phyloP scores from a whole-genome alignment of 2,113 vertebrate genomes.

The Engraulis encrasicolus region DNA sequence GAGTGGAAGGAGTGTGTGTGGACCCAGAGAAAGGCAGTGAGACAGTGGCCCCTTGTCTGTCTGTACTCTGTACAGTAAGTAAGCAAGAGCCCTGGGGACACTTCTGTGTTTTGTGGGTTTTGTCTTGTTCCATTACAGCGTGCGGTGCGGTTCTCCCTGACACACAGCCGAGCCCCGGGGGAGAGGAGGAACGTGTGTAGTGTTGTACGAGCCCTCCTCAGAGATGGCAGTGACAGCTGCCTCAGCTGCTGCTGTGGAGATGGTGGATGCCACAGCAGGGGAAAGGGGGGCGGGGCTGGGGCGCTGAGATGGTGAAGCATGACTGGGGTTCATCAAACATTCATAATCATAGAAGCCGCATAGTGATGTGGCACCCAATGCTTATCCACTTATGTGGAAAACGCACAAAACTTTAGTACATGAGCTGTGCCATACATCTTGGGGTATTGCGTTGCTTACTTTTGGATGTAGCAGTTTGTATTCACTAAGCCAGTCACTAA shows the following conservation, averaged over 20 bases:
- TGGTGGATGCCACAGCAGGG: constrained; percentile 1
- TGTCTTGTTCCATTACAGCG: constrained; percentile 58
- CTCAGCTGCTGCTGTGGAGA: constrained; percentile 46
- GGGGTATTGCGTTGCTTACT: neutral
- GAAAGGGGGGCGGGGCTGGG: constrained; percentile 18
- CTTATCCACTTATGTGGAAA: neutral
- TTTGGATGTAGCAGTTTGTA: neutral
- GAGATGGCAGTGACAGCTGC: constrained; percentile 52
- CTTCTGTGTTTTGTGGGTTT: constrained; percentile 31
- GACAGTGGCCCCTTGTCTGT: neutral
- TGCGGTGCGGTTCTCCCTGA: constrained; percentile 53
- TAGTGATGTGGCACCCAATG: constrained; percentile 34
- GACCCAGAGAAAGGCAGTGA: too few species aligned
- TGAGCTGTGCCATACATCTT: neutral
- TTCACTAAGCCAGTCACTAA: neutral
- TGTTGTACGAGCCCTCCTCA: constrained; percentile 44
- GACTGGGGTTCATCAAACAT: neutral
- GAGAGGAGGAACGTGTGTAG: constrained; percentile 24
- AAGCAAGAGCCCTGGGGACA: neutral
- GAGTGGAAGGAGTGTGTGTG: neutral
- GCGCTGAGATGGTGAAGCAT: neutral
- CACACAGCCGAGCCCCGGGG: constrained; percentile 41
- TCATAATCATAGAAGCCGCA: constrained; percentile 20
- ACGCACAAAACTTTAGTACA: neutral
- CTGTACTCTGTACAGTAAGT: too few species aligned